phyloP scores from a whole-genome alignment of 2,797 vertebrate species.

The Xerus rutilus region DNA sequence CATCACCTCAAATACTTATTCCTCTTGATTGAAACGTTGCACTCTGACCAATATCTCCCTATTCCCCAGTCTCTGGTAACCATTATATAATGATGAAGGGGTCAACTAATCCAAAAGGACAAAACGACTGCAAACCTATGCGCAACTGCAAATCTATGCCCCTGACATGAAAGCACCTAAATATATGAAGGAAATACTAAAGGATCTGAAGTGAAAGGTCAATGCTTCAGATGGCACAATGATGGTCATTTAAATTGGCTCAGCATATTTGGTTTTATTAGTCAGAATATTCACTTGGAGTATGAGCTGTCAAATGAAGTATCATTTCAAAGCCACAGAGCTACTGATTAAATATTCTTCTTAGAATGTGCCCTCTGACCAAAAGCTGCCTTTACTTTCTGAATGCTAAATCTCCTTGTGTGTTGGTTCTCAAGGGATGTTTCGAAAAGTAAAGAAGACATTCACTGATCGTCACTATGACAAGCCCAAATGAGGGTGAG shows the following conservation, averaged over 20 bases:
- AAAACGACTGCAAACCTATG: too few species aligned
- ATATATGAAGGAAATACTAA: not conserved
- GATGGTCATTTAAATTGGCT: not conserved
- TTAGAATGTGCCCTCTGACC: not conserved
- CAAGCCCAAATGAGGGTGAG: not conserved
- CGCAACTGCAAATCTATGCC: not conserved
- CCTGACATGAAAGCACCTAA: not conserved
- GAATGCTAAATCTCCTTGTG: not conserved
- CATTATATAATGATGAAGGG: not conserved
- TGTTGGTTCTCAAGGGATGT: not conserved
- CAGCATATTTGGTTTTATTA: not conserved
- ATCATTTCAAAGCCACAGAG: conserved; percentile 37
- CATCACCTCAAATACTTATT: not conserved
- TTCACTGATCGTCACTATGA: not conserved
- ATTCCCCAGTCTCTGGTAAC: not conserved
- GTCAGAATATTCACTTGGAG: not conserved
- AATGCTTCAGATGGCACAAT: not conserved
- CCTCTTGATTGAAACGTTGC: not conserved
- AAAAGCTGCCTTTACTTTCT: conserved; percentile 8
- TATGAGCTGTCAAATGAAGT: not conserved
- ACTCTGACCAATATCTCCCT: not conserved
- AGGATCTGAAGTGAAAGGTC: not conserved
- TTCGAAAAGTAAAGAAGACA: not conserved
- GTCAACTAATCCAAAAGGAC: not conserved
- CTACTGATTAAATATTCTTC: conserved; percentile 22